Percentiles rank a stretch among this genome's conserved stretches.
phyloP scores from a whole-genome alignment of 2,888 invertebrate species.

The Stegana nigrithorax region DNA sequence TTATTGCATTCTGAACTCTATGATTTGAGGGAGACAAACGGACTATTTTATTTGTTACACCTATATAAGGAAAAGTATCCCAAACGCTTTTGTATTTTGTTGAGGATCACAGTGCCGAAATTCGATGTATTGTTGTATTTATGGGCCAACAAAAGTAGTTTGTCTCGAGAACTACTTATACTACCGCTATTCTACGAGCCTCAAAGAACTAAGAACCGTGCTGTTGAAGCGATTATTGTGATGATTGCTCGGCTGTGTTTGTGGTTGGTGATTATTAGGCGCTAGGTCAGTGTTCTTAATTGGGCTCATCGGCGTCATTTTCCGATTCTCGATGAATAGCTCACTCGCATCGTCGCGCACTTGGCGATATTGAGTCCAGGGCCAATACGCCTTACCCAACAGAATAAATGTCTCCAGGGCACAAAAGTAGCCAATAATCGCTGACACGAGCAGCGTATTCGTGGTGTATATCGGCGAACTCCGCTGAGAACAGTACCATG shows the following conservation, averaged over 20 bases:
- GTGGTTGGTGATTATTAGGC: too few relatives aligned
- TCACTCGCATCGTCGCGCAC: conserved; percentile 75
- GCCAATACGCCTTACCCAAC: conserved; percentile 73
- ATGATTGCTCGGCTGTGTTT: conserved; percentile 50
- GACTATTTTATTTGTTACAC: too few relatives aligned
- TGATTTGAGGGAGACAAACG: too few relatives aligned
- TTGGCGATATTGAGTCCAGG: conserved; percentile 72
- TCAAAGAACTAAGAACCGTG: too few relatives aligned
- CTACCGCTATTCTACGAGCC: too few relatives aligned
- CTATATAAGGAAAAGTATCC: too few relatives aligned
- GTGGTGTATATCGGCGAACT: conserved; percentile 78
- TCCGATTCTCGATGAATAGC: conserved; percentile 71
- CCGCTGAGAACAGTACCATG: conserved; percentile 75
- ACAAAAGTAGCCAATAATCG: conserved; percentile 75
- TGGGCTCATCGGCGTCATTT: conserved; percentile 70
- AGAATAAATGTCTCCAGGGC: conserved; percentile 73
- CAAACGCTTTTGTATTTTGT: too few relatives aligned
- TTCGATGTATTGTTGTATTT: too few relatives aligned
- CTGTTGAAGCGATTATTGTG: conserved; percentile 58
- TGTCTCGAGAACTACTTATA: too few relatives aligned
- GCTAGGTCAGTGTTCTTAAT: conserved; percentile 66
- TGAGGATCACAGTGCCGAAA: too few relatives aligned
- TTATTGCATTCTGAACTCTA: too few relatives aligned
- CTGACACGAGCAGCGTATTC: conserved; percentile 76
- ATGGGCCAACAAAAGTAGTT: too few relatives aligned